Percentiles rank a stretch among this genome's conserved stretches.
Conservation (phyloP, 1,140 invertebrate genomes). For the Sinella curviseta region DNA sequence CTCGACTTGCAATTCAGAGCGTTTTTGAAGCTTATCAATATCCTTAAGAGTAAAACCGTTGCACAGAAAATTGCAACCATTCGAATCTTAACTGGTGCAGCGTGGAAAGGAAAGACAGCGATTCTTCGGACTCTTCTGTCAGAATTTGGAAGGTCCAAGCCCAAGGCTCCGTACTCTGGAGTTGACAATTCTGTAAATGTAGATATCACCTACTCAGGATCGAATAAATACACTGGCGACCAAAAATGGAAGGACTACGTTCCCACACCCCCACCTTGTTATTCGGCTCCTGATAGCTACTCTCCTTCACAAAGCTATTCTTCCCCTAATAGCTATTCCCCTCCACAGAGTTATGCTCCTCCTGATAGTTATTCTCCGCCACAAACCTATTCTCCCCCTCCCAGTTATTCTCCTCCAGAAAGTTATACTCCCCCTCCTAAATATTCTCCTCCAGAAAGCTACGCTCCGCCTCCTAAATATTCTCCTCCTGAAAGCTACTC, state of each 20-base stretch:
- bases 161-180: neutral
- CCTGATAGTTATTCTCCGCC: neutral
- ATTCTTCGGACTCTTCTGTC: neutral
- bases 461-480: neutral
- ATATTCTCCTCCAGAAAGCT: neutral
- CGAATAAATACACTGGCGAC: neutral
- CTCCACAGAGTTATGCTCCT: neutral
- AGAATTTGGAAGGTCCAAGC: neutral
- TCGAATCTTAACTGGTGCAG: neutral
- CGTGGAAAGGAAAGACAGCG: neutral
- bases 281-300: too few relatives aligned
- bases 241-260: too few relatives aligned
- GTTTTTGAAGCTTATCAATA: neutral
- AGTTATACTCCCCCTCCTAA: neutral
- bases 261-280: too few relatives aligned
- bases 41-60: neutral
- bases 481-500: neutral
- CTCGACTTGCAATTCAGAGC: conserved; percentile 7
- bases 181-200: neutral
- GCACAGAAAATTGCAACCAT: neutral
- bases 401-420: neutral
- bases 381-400: neutral
- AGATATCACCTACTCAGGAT: neutral
- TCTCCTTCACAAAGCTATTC: too few relatives aligned
- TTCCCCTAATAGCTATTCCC: neutral